Conservation (phyloP, 1,140 invertebrate genomes). For the Drosophila pseudoobscura region DNA sequence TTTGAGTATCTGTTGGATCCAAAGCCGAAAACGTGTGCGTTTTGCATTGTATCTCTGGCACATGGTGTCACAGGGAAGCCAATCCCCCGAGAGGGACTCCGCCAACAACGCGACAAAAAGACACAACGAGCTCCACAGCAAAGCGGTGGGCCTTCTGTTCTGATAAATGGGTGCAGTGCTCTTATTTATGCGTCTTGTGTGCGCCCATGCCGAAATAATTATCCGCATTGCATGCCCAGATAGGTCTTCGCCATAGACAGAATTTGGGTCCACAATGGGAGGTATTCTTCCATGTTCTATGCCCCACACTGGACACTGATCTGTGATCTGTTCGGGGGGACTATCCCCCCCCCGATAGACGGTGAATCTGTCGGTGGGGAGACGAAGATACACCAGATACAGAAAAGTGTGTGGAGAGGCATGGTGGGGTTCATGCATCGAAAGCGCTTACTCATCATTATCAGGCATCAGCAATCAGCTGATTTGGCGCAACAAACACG, state of each 20-base stretch:
- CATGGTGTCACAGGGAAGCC: too few species aligned
- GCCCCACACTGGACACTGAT: too few species aligned
- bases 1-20: constrained; percentile 53
- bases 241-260: not conserved
- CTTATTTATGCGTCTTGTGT: constrained; percentile 47
- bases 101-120: not conserved
- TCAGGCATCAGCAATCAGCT: constrained; percentile 44
- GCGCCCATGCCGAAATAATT: constrained; percentile 41
- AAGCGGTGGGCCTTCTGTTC: not conserved
- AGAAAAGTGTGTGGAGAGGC: not conserved
- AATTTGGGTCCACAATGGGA: too few species aligned
- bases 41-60: constrained; percentile 15
- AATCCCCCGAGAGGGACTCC: too few species aligned
- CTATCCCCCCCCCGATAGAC: too few species aligned
- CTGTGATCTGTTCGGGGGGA: too few species aligned
- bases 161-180: constrained; percentile 47
- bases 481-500: constrained; percentile 44
- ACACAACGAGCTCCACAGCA: not conserved
- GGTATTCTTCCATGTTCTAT: too few species aligned
- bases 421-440: constrained; percentile 1
- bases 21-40: constrained; percentile 50
- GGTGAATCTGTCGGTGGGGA: too few species aligned
- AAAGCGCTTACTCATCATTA: constrained; percentile 53
- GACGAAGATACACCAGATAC: too few species aligned
- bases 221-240: constrained; percentile 38